Percentiles rank a stretch among this genome's conserved stretches.
These are phyloP conservation scores for silkworm (Bombyx mori) DNA, from an alignment of 1,140 invertebrate genomes.

Conservation along the genomic window DNA sequence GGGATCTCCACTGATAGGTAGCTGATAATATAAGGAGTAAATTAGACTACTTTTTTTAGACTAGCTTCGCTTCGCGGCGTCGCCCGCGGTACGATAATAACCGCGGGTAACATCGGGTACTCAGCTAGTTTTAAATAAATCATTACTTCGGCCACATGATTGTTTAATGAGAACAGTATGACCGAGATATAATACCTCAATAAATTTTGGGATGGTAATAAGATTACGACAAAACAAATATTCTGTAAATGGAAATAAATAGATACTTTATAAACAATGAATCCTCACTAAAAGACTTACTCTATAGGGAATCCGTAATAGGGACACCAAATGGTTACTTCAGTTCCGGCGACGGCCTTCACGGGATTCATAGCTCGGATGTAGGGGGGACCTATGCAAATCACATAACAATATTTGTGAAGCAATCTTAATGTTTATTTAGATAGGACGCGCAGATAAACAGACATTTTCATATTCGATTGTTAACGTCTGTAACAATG, in stretches of 20 bases:
- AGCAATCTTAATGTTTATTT: constrained; percentile 12
- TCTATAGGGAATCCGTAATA: constrained; percentile 90
- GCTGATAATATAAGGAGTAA: too few relatives aligned
- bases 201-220: neutral
- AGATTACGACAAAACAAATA: neutral
- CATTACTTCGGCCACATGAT: too few relatives aligned
- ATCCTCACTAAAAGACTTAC: constrained; percentile 30
- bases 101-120: too few relatives aligned
- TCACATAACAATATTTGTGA: constrained; percentile 14
- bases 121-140: too few relatives aligned
- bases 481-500: too few relatives aligned
- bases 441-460: constrained; percentile 13
- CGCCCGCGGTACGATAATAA: too few relatives aligned
- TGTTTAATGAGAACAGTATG: neutral
- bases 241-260: neutral
- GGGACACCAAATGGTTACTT: constrained; percentile 85
- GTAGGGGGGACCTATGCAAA: constrained; percentile 81
- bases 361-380: constrained; percentile 85
- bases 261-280: too few relatives aligned
- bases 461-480: neutral
- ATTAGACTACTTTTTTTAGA: too few relatives aligned
- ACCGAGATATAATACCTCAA: neutral
- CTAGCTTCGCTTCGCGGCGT: too few relatives aligned
- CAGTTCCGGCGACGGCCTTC: constrained; percentile 85
- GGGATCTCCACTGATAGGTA: too few relatives aligned